A percentile compares a stretch with the other conserved stretches of the same genome.
These are phyloP conservation scores for Aphodius granarius DNA, from an alignment of 2,888 invertebrate species.

Conservation along the genomic window DNA sequence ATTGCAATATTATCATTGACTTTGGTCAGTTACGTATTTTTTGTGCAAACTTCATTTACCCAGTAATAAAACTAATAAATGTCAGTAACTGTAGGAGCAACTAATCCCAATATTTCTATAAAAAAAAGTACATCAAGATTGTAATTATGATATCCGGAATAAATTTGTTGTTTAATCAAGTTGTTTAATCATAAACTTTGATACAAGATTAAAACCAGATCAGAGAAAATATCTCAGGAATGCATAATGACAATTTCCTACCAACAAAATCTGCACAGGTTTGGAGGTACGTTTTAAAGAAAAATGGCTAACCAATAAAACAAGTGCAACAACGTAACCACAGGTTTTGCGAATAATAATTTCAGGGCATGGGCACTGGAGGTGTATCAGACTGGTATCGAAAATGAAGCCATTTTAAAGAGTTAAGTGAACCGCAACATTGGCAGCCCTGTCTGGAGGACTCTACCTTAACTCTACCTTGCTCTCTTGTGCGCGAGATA, in stretches of 20 bases:
- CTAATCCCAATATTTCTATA: not conserved
- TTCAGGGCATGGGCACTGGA: conserved; percentile 40
- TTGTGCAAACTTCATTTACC: not conserved
- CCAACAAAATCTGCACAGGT: not conserved
- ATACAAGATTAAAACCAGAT: not conserved
- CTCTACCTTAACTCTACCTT: conserved; percentile 34
- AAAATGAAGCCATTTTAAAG: conserved; percentile 51
- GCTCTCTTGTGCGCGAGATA: conserved; percentile 35
- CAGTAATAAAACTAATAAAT: not conserved
- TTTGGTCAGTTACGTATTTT: not conserved
- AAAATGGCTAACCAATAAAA: not conserved
- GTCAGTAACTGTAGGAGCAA: no score
- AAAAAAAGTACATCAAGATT: not conserved
- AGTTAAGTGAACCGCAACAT: conserved; percentile 43
- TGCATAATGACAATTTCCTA: not conserved
- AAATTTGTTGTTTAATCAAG: no score
- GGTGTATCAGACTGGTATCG: conserved; percentile 38
- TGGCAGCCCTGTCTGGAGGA: conserved; percentile 41
- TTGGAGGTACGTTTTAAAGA: not conserved
- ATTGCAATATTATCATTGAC: not conserved
- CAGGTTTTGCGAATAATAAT: conserved; percentile 44
- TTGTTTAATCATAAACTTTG: not conserved
- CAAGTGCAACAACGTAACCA: conserved; percentile 35
- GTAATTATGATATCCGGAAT: not conserved
- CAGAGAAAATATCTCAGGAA: not conserved